Conservation (phyloP, 2,113 vertebrate genomes). For the Barbus barbus region DNA sequence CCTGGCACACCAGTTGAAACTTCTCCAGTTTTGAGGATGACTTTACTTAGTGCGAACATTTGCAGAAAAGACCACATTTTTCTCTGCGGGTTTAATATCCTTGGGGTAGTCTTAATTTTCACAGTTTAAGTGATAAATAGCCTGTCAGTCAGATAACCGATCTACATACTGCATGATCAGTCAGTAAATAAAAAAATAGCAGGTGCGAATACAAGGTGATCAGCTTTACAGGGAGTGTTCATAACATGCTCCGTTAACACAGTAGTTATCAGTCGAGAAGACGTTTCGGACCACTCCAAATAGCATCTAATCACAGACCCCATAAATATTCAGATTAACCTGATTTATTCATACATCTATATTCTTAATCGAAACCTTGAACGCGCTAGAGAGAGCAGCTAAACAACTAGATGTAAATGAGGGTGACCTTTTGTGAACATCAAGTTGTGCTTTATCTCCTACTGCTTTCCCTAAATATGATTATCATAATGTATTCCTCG, state of each 20-base stretch:
- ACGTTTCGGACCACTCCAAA: neutral
- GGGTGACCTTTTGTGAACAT: neutral
- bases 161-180: neutral
- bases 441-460: neutral
- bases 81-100: neutral
- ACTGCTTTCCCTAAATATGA: conserved; percentile 29
- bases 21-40: neutral
- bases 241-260: neutral
- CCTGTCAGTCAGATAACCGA: neutral
- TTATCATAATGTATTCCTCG: conserved; percentile 18
- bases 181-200: neutral
- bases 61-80: neutral
- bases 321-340: conserved; percentile 28
- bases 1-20: neutral
- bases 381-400: neutral
- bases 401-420: conserved; percentile 21
- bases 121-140: neutral
- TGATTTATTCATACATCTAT: conserved; percentile 8
- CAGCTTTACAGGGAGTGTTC: neutral
- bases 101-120: neutral
- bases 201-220: neutral
- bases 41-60: neutral
- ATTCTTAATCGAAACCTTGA: conserved; percentile 16
- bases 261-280: neutral
- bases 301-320: neutral